phyloP scores from a whole-genome alignment of 2,888 invertebrate genomes.

The Tenthredo notha region DNA sequence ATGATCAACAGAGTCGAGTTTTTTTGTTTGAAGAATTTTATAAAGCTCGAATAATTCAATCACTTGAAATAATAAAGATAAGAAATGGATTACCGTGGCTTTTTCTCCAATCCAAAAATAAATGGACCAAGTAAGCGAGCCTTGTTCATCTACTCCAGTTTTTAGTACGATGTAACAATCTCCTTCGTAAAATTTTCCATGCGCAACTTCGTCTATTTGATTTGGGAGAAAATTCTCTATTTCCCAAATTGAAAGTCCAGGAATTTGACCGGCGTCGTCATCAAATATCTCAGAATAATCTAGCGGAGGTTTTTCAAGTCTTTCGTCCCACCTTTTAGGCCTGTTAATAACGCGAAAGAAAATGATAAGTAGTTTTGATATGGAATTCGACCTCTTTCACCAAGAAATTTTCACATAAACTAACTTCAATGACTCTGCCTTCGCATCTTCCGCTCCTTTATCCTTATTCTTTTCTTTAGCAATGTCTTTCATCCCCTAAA shows the following conservation, averaged over 20 bases:
- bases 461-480: conserved; percentile 91
- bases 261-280: conserved; percentile 95
- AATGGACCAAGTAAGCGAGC: conserved; percentile 95
- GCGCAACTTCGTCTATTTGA: conserved; percentile 94
- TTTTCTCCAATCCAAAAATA: conserved; percentile 99
- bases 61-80: conserved; percentile 33
- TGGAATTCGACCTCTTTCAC: conserved; percentile 13
- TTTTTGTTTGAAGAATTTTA: background rate
- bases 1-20: conserved; percentile 2
- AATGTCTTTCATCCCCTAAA: conserved; percentile 90
- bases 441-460: conserved; percentile 84
- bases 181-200: conserved; percentile 99
- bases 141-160: conserved; percentile 90
- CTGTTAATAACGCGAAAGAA: conserved; percentile 78
- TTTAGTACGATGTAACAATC: conserved; percentile 99
- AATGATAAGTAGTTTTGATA: background rate
- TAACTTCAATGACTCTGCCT: conserved; percentile 87
- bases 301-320: conserved; percentile 94
- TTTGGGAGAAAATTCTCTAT: conserved; percentile 99
- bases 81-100: conserved; percentile 85
- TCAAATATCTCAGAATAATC: conserved; percentile 99
- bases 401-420: conserved; percentile 62
- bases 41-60: background rate
- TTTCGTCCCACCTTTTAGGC: conserved; percentile 98
- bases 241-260: conserved; percentile 98